phyloP scores from a whole-genome alignment of 2,888 invertebrate genomes.

The Dasysyrphus tricinctus region DNA sequence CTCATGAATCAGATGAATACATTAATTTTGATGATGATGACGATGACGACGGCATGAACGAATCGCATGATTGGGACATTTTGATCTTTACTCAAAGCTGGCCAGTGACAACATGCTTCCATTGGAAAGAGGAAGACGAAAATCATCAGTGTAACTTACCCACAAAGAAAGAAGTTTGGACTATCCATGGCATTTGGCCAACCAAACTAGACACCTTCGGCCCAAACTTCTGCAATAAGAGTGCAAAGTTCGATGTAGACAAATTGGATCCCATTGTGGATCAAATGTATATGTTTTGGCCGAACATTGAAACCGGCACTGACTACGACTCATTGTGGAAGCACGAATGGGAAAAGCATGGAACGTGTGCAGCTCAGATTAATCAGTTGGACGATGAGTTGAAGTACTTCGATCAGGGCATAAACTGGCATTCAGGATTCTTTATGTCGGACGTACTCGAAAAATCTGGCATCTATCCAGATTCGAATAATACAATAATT shows the following conservation, averaged over 20 bases:
- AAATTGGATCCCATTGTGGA: slow-evolving; percentile 86
- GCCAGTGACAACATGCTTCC: slow-evolving; percentile 89
- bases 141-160: slow-evolving; percentile 88
- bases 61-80: slow-evolving; percentile 87
- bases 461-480: slow-evolving; percentile 85
- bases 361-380: slow-evolving; percentile 89
- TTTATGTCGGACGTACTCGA: slow-evolving; percentile 86
- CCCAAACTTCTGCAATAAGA: slow-evolving; percentile 89
- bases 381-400: slow-evolving; percentile 86
- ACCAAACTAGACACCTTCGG: slow-evolving; percentile 87
- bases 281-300: slow-evolving; percentile 87
- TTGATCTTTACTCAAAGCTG: slow-evolving; percentile 92
- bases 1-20: slow-evolving; percentile 51
- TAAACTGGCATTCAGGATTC: slow-evolving; percentile 86
- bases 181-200: slow-evolving; percentile 94
- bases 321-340: slow-evolving; percentile 83
- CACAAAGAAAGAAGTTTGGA: slow-evolving; percentile 87
- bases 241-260: slow-evolving; percentile 87
- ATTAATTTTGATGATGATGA: slow-evolving; percentile 10
- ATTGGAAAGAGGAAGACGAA: slow-evolving; percentile 87
- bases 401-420: slow-evolving; percentile 88
- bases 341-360: slow-evolving; percentile 93
- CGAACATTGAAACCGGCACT: slow-evolving; percentile 86
- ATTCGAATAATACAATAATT: slow-evolving; percentile 83
- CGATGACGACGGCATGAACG: slow-evolving; percentile 19